Evolutionary conservation across 35 echinoderm and acorn worm species (phyloP).

Genomic region (Patiria miniata): DNA sequence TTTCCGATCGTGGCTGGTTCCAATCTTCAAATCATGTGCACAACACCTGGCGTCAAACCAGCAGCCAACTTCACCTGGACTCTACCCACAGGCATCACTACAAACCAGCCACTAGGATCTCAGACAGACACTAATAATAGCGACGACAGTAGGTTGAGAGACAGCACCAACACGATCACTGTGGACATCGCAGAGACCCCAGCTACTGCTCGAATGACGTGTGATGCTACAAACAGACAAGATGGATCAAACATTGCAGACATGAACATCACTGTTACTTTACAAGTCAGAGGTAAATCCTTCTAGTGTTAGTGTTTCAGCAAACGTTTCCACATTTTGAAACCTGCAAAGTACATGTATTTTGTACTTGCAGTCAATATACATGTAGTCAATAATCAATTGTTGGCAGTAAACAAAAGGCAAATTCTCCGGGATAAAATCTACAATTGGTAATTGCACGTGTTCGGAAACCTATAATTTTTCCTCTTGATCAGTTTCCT

Average conservation of each 20-base stretch:
- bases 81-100: no score
- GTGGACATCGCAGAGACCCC: background rate
- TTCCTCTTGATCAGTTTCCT: no score
- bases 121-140: background rate
- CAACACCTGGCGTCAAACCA: background rate
- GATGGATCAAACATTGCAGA: background rate
- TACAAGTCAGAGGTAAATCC: background rate
- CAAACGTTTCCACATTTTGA: background rate
- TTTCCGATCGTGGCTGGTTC: background rate
- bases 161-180: background rate
- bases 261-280: background rate
- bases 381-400: no score
- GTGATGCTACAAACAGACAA: background rate
- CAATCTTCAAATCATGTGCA: background rate
- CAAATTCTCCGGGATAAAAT: no score
- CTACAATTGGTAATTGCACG: no score
- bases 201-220: background rate
- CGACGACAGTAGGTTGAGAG: background rate
- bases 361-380: no score
- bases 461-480: no score
- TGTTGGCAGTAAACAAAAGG: no score
- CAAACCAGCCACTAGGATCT: background rate
- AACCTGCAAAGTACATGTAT: background rate
- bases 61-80: slow-evolving; percentile 2
- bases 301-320: background rate